Evolutionary conservation across 1,140 invertebrate species (phyloP), one percentile per base, ranked within the genome.

Genomic region (Popillia japonica): DNA sequence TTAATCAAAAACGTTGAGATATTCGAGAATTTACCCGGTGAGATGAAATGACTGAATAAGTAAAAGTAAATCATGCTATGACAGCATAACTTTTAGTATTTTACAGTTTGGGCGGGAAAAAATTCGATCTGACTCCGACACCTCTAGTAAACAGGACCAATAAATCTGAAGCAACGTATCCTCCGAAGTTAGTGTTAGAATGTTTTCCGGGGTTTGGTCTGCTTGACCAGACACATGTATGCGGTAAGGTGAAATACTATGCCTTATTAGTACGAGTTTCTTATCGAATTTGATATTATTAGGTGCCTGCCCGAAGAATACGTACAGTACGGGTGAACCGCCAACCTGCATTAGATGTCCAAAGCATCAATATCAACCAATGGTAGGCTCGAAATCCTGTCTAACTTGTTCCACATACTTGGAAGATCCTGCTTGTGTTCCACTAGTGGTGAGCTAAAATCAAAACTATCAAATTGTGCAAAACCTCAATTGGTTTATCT

Each of bases 301-400:
- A 78, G 78, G 78, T 72, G 81, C 83, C 20, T 86, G 85, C 80
- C 82, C 82, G 0, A 79, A 76, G 48, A 82, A 86, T 72, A 86
- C 82, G 0, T 86, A 79, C 55, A 86, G 81, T 75, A 64, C 17
- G 14, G 83, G 83, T 14, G 78, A 81, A 22, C 80, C 81, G 42
- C 78, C 84, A n/a, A 81, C 77, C 76, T 86, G 85, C 73, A 80
- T 78, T 8, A 77, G 74, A 11, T 86, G 85, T 78, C 85, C 85
- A 11, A 68, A 59, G 48, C 81, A 79, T 8, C 81, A 85, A 42
- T 86, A 84, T 79, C 85, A 86, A 78, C 83, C 84, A 0, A 75
- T 79, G 14, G 41, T 78, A 9, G 85, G 84, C 2, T 85, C 84
- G 7, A 81, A 81, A 72, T 76, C 79, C 0, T 86, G 85, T 74